Evolutionary conservation across 1,140 invertebrate species (phyloP).

Genomic region (Uloborus diversus): DNA sequence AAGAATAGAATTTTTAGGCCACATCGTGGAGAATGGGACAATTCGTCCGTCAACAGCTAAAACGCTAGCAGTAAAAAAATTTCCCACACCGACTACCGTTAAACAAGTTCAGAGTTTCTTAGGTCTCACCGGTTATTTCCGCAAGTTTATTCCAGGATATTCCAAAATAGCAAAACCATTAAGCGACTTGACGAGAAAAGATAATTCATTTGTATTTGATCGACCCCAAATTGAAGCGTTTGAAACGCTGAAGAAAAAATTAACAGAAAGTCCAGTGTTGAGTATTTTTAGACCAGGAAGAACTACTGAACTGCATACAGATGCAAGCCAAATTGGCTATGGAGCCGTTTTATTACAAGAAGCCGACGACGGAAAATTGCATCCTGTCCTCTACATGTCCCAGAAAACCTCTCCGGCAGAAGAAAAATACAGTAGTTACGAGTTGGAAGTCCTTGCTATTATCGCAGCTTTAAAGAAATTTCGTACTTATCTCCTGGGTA

Average conservation of each 20-base stretch:
- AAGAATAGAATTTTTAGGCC: conserved; percentile 4
- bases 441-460: conserved; percentile 11
- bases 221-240: conserved; percentile 62
- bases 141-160: conserved; percentile 61
- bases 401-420: not conserved
- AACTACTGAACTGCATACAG: conserved; percentile 31
- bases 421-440: conserved; percentile 7
- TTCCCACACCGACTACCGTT: conserved; percentile 54
- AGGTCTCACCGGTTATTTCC: conserved; percentile 62
- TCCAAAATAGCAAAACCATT: conserved; percentile 62
- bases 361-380: conserved; percentile 52
- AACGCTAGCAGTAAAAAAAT: conserved; percentile 28
- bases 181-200: conserved; percentile 64
- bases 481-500: conserved; percentile 1
- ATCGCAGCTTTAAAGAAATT: conserved; percentile 16
- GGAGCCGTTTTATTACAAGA: conserved; percentile 68
- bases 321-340: conserved; percentile 66
- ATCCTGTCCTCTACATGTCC: not conserved
- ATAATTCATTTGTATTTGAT: conserved; percentile 63
- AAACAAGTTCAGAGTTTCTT: conserved; percentile 62
- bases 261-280: conserved; percentile 59
- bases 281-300: conserved; percentile 58
- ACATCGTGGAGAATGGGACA: not conserved
- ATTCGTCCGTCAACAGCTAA: conserved; percentile 2
- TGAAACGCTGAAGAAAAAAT: conserved; percentile 62